Evolutionary conservation across 1,140 invertebrate genomes (phyloP).

Genomic region (Euura lappo): DNA sequence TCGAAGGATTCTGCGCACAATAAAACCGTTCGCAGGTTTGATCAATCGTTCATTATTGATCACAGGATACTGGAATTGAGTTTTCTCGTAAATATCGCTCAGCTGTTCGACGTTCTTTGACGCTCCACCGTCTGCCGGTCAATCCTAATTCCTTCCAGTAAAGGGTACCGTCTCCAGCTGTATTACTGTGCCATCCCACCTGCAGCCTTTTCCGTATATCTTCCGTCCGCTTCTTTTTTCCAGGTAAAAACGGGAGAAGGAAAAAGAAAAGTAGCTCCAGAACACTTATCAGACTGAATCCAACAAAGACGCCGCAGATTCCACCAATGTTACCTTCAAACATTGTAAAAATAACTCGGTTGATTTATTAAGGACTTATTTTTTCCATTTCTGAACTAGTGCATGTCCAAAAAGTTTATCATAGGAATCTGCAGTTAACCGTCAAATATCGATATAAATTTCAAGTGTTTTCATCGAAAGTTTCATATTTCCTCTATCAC

Average conservation of each 20-base stretch:
- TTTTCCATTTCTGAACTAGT: too few species aligned
- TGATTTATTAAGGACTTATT: too few species aligned
- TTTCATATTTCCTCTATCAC: too few species aligned
- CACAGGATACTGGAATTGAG: not conserved
- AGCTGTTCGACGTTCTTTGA: not conserved
- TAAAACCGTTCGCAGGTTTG: too few species aligned
- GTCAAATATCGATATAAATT: too few species aligned
- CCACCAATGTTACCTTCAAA: conserved; percentile 66
- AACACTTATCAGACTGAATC: conserved; percentile 66
- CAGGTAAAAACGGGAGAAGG: conserved; percentile 33
- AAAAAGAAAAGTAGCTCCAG: conserved; percentile 66
- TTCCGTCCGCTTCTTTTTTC: not conserved
- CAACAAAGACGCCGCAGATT: conserved; percentile 66
- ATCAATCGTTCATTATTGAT: not conserved
- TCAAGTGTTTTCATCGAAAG: too few species aligned
- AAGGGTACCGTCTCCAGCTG: not conserved
- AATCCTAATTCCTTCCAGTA: not conserved
- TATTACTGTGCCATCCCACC: not conserved
- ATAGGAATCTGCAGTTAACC: too few species aligned
- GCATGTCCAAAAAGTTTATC: too few species aligned
- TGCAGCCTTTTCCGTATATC: too few species aligned
- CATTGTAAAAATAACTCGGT: conserved; percentile 7
- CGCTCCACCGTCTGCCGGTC: not conserved
- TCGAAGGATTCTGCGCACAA: too few species aligned
- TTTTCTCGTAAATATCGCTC: not conserved